Conservation (phyloP, 2,113 vertebrate species). For the Cavia aperea region DNA sequence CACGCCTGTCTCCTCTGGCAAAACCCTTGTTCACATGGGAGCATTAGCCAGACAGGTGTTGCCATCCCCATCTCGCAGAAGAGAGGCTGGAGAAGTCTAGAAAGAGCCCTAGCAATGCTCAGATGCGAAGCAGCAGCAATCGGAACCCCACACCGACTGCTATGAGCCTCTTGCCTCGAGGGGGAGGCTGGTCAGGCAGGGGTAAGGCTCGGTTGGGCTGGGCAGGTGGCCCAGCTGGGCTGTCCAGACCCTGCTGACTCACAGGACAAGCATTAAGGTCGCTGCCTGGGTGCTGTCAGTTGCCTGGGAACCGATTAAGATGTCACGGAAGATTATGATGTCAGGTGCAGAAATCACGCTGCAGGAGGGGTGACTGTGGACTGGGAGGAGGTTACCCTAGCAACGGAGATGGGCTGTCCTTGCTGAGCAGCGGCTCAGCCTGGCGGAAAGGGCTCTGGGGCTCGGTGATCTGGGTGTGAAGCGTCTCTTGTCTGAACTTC, state of each 20-base stretch:
- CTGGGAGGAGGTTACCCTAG: conserved; percentile 38
- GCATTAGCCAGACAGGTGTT: rapidly evolving
- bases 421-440: not conserved
- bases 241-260: conserved; percentile 37
- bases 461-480: not conserved
- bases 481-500: not conserved
- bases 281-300: not conserved
- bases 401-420: conserved; percentile 7
- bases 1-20: rapidly evolving
- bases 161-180: not conserved
- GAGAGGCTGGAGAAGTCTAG: not conserved
- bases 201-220: not conserved
- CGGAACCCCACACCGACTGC: not conserved
- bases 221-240: not conserved
- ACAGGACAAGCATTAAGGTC: not conserved
- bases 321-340: conserved; percentile 66
- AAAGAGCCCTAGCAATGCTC: not conserved
- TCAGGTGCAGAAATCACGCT: conserved; percentile 49
- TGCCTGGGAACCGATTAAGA: conserved; percentile 61
- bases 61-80: not conserved
- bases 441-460: not conserved
- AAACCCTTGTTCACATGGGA: not conserved
- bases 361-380: conserved; percentile 50
- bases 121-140: not conserved
- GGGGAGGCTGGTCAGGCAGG: not conserved